These are phyloP conservation scores for Eulemur coronatus DNA, from an alignment of 2,797 vertebrate species.

Conservation along the genomic window DNA sequence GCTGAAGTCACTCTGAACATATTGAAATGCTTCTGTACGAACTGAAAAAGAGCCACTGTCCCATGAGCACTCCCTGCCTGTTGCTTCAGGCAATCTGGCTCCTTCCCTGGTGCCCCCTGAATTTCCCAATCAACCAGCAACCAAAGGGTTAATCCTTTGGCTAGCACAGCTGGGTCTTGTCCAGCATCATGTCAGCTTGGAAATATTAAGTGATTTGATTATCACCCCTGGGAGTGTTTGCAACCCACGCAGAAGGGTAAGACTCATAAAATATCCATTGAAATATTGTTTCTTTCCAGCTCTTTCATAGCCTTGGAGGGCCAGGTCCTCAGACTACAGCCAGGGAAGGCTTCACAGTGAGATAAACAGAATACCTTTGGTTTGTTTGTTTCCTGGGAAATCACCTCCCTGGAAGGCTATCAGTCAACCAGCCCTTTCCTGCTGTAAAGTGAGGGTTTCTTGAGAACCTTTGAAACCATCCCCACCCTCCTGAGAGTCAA, in stretches of 20 bases:
- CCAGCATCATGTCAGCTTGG: not conserved
- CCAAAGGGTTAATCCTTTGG: not conserved
- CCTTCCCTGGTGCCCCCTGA: not conserved
- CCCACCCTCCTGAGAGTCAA: not conserved
- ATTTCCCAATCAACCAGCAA: not conserved
- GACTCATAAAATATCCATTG: not conserved
- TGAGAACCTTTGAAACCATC: not conserved
- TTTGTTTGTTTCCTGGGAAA: not conserved
- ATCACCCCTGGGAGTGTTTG: not conserved
- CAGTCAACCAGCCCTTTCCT: not conserved
- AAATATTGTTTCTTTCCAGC: not conserved
- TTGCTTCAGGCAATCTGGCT: not conserved
- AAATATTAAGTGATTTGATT: not conserved
- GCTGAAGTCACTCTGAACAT: not conserved
- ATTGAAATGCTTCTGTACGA: not conserved
- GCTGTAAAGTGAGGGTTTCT: not conserved
- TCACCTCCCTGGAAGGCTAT: not conserved
- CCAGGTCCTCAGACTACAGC: not conserved
- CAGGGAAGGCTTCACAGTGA: not conserved
- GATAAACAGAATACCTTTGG: not conserved
- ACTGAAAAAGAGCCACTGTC: not conserved
- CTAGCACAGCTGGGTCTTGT: not conserved
- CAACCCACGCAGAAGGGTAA: not conserved
- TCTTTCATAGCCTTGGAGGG: not conserved
- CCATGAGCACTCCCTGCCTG: not conserved